phyloP scores from a whole-genome alignment of 2,888 invertebrate genomes.

The Nasonovia ribisnigri region DNA sequence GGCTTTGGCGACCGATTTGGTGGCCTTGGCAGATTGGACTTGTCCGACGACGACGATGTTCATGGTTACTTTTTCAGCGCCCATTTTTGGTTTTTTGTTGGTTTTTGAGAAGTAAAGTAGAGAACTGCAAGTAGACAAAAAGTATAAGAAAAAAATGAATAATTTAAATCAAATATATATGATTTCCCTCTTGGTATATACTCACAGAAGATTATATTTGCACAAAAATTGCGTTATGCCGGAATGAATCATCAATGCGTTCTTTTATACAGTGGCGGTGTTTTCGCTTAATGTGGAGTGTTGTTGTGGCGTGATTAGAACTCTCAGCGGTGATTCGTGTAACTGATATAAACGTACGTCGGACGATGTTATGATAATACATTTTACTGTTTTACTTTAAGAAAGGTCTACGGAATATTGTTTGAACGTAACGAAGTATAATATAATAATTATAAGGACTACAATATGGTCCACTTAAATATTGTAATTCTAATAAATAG shows the following conservation, averaged over 20 bases:
- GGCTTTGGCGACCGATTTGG: background rate
- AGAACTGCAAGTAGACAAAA: background rate
- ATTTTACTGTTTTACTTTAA: too few species aligned
- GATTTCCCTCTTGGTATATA: background rate
- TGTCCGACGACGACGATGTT: conserved; percentile 2
- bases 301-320: background rate
- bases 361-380: too few species aligned
- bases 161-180: background rate
- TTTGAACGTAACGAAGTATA: too few species aligned
- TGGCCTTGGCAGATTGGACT: background rate
- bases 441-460: too few species aligned
- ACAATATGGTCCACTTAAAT: too few species aligned
- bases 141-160: background rate
- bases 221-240: background rate
- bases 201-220: background rate
- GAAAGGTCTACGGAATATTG: too few species aligned
- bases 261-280: background rate
- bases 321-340: too few species aligned
- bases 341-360: too few species aligned
- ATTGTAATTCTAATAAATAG: too few species aligned
- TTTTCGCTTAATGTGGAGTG: background rate
- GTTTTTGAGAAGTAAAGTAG: background rate
- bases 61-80: conserved; percentile 4
- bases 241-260: background rate
- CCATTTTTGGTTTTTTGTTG: background rate